Evolutionary conservation across 1,140 invertebrate species (phyloP).

Genomic region (Calephelis nemesis): DNA sequence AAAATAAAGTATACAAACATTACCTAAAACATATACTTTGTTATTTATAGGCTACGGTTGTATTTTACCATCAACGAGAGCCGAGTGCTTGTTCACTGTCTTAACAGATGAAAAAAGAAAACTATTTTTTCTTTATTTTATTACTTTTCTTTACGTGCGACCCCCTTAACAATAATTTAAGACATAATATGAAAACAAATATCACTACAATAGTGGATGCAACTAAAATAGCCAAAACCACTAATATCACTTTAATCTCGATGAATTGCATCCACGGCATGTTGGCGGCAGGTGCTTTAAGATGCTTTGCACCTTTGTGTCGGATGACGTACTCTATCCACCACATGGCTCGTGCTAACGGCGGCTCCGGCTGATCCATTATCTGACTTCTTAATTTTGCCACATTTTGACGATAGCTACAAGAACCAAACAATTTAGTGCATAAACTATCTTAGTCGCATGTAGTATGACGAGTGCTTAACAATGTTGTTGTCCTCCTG

Average conservation of each 20-base stretch:
- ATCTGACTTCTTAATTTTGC: background rate
- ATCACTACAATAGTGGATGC: background rate
- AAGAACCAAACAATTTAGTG: background rate
- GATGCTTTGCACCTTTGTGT: background rate
- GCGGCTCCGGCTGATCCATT: background rate
- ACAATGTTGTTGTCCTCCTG: no score
- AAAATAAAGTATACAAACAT: no score
- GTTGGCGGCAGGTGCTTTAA: background rate
- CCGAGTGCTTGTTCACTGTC: no score
- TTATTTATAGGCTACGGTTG: no score
- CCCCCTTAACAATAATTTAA: background rate
- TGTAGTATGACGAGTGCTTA: no score
- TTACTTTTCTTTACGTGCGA: background rate
- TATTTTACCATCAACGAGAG: no score
- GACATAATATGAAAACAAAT: background rate
- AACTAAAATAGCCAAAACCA: background rate
- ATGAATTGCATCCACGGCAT: background rate
- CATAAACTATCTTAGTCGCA: background rate
- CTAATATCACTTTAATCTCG: background rate
- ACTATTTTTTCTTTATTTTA: background rate
- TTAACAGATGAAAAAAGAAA: no score
- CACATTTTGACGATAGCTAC: background rate
- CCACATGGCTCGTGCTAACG: background rate
- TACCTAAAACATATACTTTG: no score
- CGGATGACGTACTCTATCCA: slow-evolving; percentile 1